Percentiles rank a stretch among this genome's conserved stretches.
phyloP scores from a whole-genome alignment of 2,888 invertebrate genomes.

The Myopa testacea region DNA sequence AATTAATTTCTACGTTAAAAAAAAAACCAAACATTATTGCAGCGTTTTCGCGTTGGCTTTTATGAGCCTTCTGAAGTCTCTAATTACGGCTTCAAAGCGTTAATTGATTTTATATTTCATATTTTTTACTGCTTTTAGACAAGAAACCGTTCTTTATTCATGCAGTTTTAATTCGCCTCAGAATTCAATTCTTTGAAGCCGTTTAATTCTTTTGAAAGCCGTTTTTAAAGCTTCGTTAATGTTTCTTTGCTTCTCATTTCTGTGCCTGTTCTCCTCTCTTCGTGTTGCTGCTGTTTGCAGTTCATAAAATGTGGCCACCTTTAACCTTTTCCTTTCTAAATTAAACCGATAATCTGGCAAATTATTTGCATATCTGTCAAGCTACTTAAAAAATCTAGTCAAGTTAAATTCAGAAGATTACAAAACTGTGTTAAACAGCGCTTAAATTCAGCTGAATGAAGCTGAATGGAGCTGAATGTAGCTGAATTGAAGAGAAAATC shows the following conservation, averaged over 20 bases:
- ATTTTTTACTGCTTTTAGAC: not conserved
- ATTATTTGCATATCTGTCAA: constrained; percentile 26
- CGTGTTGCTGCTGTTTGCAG: too few relatives aligned
- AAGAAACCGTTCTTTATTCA: not conserved
- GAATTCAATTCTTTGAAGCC: too few relatives aligned
- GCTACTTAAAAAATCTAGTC: constrained; percentile 7
- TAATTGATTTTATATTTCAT: constrained; percentile 13
- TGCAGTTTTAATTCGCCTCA: too few relatives aligned
- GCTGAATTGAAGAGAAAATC: not conserved
- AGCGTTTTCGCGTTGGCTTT: not conserved
- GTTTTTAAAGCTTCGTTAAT: too few relatives aligned
- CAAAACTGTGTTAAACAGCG: too few relatives aligned
- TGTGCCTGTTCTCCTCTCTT: too few relatives aligned
- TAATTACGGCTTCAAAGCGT: not conserved
- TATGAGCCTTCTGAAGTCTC: not conserved
- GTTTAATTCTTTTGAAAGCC: too few relatives aligned
- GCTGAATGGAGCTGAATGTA: not conserved
- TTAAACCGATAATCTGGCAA: constrained; percentile 7
- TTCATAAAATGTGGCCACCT: not conserved
- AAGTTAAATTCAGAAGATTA: not conserved
- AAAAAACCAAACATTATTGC: not conserved
- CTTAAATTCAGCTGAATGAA: not conserved
- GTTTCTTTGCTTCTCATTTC: too few relatives aligned
- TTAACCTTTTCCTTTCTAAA: constrained; percentile 34
- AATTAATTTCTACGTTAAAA: not conserved